Conservation (phyloP, 1,140 invertebrate species). For the Gonioctena quinquepunctata region DNA sequence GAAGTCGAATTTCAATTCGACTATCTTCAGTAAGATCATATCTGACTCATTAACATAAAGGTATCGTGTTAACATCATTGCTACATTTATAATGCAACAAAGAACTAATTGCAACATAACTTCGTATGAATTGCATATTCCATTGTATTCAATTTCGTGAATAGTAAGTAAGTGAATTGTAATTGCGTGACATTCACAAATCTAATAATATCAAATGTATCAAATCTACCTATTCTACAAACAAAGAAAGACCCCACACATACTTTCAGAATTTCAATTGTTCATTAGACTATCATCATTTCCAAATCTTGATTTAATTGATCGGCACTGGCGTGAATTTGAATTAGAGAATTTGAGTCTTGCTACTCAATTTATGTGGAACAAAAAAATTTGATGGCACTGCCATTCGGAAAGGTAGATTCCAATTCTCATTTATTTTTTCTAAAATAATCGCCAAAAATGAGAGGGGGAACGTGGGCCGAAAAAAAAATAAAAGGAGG, state of each 20-base stretch:
- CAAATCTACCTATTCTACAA: background rate
- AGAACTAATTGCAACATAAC: constrained; percentile 33
- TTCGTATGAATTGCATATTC: constrained; percentile 18
- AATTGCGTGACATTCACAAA: background rate
- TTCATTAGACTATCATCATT: no score
- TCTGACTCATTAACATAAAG: constrained; percentile 30
- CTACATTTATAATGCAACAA: constrained; percentile 29
- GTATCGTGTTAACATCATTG: constrained; percentile 36
- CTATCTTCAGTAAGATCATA: constrained; percentile 18
- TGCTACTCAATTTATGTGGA: no score
- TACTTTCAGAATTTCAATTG: no score
- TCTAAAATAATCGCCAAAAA: background rate
- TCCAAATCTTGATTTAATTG: no score
- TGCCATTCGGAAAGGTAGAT: no score
- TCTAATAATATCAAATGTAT: constrained; percentile 1
- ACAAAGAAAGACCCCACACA: no score
- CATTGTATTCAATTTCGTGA: constrained; percentile 11
- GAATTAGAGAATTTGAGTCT: no score
- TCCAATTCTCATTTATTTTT: background rate
- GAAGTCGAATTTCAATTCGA: background rate
- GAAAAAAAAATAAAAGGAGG: no score
- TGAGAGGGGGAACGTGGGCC: background rate
- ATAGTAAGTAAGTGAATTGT: background rate
- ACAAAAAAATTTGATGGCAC: background rate
- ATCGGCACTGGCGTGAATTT: no score